Percentiles rank a stretch among this genome's conserved stretches.
phyloP scores from a whole-genome alignment of 2,113 vertebrate species.

The Heptranchias perlo region DNA sequence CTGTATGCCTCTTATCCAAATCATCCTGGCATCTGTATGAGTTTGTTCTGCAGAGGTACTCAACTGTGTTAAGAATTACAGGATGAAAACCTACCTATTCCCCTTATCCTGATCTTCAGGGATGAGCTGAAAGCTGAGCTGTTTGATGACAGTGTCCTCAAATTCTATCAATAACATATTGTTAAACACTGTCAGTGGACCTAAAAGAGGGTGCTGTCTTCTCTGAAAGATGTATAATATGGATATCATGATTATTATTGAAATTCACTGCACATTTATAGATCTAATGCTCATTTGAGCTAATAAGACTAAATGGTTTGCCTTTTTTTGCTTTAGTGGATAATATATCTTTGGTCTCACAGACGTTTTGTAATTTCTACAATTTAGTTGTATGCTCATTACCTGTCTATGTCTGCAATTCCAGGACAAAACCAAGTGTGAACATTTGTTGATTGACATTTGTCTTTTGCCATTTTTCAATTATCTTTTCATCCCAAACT shows the following conservation, averaged over 20 bases:
- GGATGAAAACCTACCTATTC: conserved; percentile 61
- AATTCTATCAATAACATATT: conserved; percentile 75
- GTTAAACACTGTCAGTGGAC: conserved; percentile 56
- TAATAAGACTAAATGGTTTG: not conserved
- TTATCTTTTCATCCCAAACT: conserved; percentile 15
- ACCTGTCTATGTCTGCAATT: not conserved
- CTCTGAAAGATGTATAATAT: conserved; percentile 47
- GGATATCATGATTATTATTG: conserved; percentile 35
- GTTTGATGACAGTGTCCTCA: conserved; percentile 75
- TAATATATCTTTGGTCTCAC: not conserved
- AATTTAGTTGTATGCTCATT: not conserved
- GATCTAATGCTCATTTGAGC: conserved; percentile 17
- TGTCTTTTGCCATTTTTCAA: conserved; percentile 21
- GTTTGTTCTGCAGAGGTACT: conserved; percentile 43
- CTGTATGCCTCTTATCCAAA: conserved; percentile 65
- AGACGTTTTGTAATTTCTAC: not conserved
- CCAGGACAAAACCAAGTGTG: not conserved
- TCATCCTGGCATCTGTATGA: conserved; percentile 56
- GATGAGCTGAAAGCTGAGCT: conserved; percentile 71
- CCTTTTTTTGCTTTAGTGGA: conserved; percentile 13
- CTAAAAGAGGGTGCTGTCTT: conserved; percentile 52
- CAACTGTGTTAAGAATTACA: conserved; percentile 33
- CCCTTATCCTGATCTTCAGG: conserved; percentile 52
- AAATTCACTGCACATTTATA: not conserved
- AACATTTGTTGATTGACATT: conserved; percentile 13